Evolutionary conservation across 2,888 invertebrate genomes (phyloP).

Genomic region (Tetropium fuscum): DNA sequence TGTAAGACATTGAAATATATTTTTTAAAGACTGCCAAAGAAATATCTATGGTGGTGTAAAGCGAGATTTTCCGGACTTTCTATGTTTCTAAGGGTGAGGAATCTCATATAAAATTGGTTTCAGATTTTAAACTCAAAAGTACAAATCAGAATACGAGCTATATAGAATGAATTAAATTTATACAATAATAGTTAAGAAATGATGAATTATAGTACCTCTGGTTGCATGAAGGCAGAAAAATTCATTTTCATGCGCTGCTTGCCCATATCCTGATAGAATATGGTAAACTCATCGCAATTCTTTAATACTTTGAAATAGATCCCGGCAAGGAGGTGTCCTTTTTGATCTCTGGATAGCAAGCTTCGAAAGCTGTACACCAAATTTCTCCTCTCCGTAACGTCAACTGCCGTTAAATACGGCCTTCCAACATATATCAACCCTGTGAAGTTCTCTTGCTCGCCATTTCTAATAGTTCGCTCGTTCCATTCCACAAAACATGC

Average conservation of each 20-base stretch:
- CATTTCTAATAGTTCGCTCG: constrained; percentile 79
- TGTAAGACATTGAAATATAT: too few species aligned
- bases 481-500: constrained; percentile 87
- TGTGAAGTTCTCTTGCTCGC: constrained; percentile 68
- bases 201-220: constrained; percentile 52
- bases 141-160: too few species aligned
- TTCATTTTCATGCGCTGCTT: constrained; percentile 81
- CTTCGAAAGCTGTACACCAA: constrained; percentile 87
- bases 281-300: constrained; percentile 74
- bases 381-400: constrained; percentile 90
- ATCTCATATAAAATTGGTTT: too few species aligned
- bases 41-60: too few species aligned
- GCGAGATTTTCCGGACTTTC: too few species aligned
- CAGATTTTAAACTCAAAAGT: too few species aligned
- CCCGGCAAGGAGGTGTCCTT: constrained; percentile 86
- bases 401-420: constrained; percentile 84
- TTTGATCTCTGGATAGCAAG: constrained; percentile 83
- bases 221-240: constrained; percentile 74
- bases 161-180: too few species aligned
- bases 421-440: constrained; percentile 84
- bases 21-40: too few species aligned
- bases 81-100: too few species aligned
- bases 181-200: too few species aligned
- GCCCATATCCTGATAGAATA: constrained; percentile 80
- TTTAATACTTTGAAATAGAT: constrained; percentile 84